Evolutionary conservation across 92 coral and sea anemone genomes (phyloP).

Genomic region (Ricordea florida): DNA sequence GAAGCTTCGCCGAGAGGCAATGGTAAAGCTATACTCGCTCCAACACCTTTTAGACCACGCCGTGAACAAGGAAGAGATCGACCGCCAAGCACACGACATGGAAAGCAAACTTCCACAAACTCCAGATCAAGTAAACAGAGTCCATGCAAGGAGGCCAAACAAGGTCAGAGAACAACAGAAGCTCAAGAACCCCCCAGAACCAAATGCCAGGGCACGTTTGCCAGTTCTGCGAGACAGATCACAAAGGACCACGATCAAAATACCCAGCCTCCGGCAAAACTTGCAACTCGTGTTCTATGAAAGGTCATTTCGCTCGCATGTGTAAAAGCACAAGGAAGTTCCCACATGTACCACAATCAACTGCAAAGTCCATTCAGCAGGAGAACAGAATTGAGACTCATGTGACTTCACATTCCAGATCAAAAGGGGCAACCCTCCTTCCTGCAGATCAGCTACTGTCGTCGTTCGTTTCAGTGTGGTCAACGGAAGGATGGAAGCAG

Average conservation of each 20-base stretch:
- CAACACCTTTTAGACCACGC: conserved; percentile 8
- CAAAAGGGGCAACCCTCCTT: no score
- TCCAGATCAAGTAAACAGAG: neutral
- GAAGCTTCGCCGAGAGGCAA: conserved; percentile 34
- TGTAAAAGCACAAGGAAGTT: conserved; percentile 13
- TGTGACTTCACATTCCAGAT: no score
- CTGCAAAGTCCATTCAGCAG: neutral
- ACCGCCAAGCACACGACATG: conserved; percentile 12
- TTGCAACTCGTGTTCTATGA: neutral
- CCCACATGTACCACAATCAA: neutral
- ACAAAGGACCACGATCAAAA: conserved; percentile 4
- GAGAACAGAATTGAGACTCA: no score
- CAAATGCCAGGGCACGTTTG: neutral
- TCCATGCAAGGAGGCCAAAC: neutral
- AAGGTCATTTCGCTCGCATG: conserved; percentile 25
- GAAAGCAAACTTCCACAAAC: neutral
- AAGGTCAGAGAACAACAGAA: neutral
- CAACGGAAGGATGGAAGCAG: no score
- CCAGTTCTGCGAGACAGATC: conserved; percentile 5
- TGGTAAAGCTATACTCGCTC: conserved; percentile 16
- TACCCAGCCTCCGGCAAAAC: conserved; percentile 26
- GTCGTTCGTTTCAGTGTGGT: no score
- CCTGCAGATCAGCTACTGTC: no score
- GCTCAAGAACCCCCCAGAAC: neutral
- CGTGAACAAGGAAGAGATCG: conserved; percentile 12